Evolutionary conservation across 2,113 vertebrate species (phyloP).

Genomic region (Oreochromis niloticus): DNA sequence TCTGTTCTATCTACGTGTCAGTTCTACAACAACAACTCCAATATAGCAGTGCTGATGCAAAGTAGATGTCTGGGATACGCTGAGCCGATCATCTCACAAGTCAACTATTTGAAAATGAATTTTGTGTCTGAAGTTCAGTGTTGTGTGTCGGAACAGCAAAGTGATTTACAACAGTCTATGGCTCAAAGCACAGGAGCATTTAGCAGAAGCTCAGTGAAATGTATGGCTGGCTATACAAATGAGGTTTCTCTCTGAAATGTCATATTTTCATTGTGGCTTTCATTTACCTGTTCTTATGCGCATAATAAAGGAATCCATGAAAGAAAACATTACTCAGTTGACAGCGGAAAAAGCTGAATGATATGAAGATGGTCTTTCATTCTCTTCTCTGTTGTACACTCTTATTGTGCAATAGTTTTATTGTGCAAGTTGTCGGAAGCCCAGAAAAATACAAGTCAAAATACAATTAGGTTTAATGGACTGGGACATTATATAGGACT

Average conservation of each 20-base stretch:
- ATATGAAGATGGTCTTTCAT: neutral
- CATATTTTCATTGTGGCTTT: neutral
- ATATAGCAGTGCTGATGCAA: slow-evolving; percentile 8
- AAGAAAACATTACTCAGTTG: neutral
- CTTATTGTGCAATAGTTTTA: neutral
- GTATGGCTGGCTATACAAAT: neutral
- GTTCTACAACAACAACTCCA: slow-evolving; percentile 23
- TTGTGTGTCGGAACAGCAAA: neutral
- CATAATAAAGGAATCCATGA: neutral
- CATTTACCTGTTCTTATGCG: neutral
- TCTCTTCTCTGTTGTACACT: neutral
- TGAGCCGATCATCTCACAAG: slow-evolving; percentile 14
- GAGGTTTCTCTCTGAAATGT: neutral
- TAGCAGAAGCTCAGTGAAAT: neutral
- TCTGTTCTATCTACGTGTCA: neutral
- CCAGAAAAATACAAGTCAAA: neutral
- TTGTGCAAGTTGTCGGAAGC: neutral
- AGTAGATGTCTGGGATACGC: neutral
- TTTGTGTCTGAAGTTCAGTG: slow-evolving; percentile 21
- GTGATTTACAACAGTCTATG: neutral
- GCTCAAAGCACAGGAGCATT: neutral
- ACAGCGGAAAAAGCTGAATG: neutral
- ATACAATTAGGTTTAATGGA: neutral
- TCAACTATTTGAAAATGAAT: slow-evolving; percentile 32
- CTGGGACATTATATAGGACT: neutral